Evolutionary conservation across 2,888 invertebrate genomes (phyloP), one percentile per base, ranked within the genome.

Genomic region (Congeria kusceri): DNA sequence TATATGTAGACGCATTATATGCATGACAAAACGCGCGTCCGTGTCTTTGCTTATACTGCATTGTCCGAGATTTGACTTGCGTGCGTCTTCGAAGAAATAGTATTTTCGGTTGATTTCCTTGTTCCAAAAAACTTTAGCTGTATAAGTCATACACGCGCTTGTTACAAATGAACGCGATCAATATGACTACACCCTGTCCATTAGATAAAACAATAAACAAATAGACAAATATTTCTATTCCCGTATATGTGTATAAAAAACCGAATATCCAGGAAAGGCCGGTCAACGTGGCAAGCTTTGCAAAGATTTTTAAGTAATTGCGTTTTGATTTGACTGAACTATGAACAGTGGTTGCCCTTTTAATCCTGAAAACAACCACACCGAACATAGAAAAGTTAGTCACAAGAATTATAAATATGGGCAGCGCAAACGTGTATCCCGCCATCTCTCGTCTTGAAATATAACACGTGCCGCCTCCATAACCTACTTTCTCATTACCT

Each of bases 231-330:
- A 67, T 46, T 7, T 20, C 47, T 39, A 49, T 15, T 7, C 66
- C 20, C 1, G 72, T 76, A 53, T 73, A 73, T 9, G 46, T n/a
- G n/a, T 56, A 73, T 27, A 79, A n/a, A 39, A 79, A 76, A 20
- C 78, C 78, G 57, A 74, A 76, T n/a, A 83, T 46, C 83, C 83
- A 83, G 2, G 79, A 62, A 3, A 73, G 9, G 2, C 83, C 83
- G 18, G 83, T 83, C 4, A 83, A n/a, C 7, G 79, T 67, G 13
- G 83, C 68, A 7, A 83, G 67, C 39, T 77, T 78, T 5, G 70
- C 67, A 57, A 73, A 83, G 3, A 83, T 74, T 28, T 66, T 71
- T 29, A 79, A 59, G 29, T 66, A 70, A 29, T 79, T 77, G 23
- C 77, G 46, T 23, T 70, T 46, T 15, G 65, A 56, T 63, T 73